Conservation (phyloP, 2,888 invertebrate species). For the Caenorhabditis sp. region DNA sequence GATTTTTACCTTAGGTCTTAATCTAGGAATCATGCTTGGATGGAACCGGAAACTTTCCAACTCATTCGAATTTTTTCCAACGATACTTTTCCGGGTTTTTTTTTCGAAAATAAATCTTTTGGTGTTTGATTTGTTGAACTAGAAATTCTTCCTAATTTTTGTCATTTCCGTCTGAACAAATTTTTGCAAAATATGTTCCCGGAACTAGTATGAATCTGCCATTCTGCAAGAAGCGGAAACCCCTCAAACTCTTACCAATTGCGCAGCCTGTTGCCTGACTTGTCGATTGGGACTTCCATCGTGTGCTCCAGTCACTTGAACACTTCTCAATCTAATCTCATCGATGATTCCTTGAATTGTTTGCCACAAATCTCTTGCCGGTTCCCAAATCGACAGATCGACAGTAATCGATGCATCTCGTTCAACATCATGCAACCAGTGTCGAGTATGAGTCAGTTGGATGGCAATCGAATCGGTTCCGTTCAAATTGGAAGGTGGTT, state of each 20-base stretch:
- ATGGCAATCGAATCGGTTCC: slow-evolving; percentile 22
- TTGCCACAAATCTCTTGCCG: slow-evolving; percentile 46
- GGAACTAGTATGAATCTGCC: too few relatives aligned
- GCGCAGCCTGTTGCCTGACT: slow-evolving; percentile 31
- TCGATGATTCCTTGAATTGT: slow-evolving; percentile 44
- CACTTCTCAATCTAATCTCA: slow-evolving; percentile 38
- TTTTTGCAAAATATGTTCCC: too few relatives aligned
- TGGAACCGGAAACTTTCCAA: too few relatives aligned
- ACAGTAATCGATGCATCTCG: slow-evolving; percentile 64
- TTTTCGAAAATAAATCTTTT: too few relatives aligned
- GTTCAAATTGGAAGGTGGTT: background rate
- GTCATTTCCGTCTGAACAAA: too few relatives aligned
- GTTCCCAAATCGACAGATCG: slow-evolving; percentile 59
- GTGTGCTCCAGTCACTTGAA: slow-evolving; percentile 33
- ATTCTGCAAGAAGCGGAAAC: too few relatives aligned
- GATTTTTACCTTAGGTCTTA: too few relatives aligned
- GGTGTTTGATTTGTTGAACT: too few relatives aligned
- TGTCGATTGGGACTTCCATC: slow-evolving; percentile 30
- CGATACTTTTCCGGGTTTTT: too few relatives aligned
- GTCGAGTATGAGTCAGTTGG: slow-evolving; percentile 56
- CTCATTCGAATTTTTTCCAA: too few relatives aligned
- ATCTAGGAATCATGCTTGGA: too few relatives aligned
- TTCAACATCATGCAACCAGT: slow-evolving; percentile 67
- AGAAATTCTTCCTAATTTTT: too few relatives aligned
- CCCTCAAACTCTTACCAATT: slow-evolving; percentile 23